Base-by-base conservation (phyloP, 2,888 invertebrate genomes). In the Chrysina gloriosa region DNA sequence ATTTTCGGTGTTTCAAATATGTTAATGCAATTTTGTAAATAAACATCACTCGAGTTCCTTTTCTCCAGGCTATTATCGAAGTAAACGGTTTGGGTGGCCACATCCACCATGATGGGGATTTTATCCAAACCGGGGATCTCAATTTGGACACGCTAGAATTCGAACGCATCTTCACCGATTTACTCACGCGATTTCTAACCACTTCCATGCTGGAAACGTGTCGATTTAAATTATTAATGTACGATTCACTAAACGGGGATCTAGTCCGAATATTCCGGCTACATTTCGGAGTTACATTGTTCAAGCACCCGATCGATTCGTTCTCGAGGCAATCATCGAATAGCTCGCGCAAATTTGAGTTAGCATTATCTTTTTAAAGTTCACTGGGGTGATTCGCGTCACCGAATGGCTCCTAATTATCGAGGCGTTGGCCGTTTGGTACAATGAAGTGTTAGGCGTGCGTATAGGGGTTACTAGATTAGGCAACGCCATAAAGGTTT, bases 41-140 rank as follows among this genome's bases (percentile, higher is more conserved):
- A 47, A 3, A 68, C 21, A 27, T 42, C 42, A 9, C 39, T 52
- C 1, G 21, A n/a, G 19, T 56, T 47, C 16, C 14, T 14, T 27
- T 56, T 64, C n/a, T 23, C 47, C 1, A 9, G 1, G 5, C 6
- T 48, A 23, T 54, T 39, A 31, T 68, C 52, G 42, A 27, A 34
- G 25, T 47, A 58, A 14, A 65, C 65, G n/a, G 67, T 72, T 65
- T 72, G 70, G 23, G 69, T 71, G 6, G 70, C 67, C 4, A 56
- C 54, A n/a, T 74, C 66, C 0, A 72, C 70, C 63, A 72, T 72
- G 2, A 74, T 56, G 6, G 67, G 70, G 3, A 73, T 72, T 67
- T 75, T 74, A 64, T 74, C 76, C 21, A 74, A 69, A 19, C 72
- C 72, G 3, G 76, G 74, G 76, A 77, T 67, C 74, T 73, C 11